Conservation (phyloP, 2,888 invertebrate genomes). For the Mesoligia furuncula region DNA sequence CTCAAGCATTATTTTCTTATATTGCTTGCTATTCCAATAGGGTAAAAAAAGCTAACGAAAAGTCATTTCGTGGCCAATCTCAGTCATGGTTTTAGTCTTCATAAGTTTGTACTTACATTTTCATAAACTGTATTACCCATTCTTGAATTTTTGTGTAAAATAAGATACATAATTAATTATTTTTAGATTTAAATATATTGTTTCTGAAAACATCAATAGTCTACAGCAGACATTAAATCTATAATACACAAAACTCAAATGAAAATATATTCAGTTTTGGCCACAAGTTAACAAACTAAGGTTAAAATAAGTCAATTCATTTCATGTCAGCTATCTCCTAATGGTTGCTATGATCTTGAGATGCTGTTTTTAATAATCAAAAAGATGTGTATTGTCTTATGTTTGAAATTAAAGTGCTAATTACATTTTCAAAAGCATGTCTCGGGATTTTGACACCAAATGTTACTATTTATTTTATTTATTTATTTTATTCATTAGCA, state of each 20-base stretch:
- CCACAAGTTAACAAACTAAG: not conserved
- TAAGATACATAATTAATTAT: not conserved
- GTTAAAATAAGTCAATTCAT: not conserved
- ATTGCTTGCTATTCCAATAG: not conserved
- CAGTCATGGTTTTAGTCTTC: constrained; percentile 11
- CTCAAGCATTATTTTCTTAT: constrained; percentile 5
- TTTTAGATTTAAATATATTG: not conserved
- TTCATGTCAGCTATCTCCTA: not conserved
- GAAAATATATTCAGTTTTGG: not conserved
- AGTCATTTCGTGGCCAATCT: not conserved
- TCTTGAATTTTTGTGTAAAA: not conserved
- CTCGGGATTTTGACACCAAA: not conserved
- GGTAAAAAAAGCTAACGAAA: not conserved
- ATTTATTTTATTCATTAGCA: too few species aligned
- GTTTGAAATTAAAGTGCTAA: not conserved
- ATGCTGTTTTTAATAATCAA: not conserved
- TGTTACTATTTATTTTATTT: too few species aligned
- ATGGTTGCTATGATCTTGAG: not conserved
- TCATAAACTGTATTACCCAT: not conserved
- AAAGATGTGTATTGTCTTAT: too few species aligned
- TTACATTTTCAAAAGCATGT: not conserved
- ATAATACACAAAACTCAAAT: not conserved
- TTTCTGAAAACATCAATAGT: not conserved
- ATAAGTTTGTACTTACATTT: not conserved
- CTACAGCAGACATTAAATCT: not conserved